Conservation (phyloP, 1,140 invertebrate genomes). For the Listronotus bonariensis region DNA sequence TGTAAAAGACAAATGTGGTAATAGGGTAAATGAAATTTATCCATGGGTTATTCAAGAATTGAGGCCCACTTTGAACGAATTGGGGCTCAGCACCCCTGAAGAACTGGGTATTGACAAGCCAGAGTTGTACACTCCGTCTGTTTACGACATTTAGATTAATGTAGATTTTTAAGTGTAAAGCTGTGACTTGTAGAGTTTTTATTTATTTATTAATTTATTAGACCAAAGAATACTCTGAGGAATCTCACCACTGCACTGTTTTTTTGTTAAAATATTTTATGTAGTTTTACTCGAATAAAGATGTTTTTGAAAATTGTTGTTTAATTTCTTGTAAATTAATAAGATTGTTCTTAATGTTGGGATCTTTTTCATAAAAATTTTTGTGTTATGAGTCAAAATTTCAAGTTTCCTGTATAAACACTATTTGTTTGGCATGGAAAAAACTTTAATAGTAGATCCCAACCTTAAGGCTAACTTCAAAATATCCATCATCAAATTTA, state of each 20-base stretch:
- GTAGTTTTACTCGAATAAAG: constrained; percentile 2
- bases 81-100: constrained; percentile 93
- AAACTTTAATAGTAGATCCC: no score
- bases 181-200: not conserved
- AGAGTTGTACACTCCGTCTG: constrained; percentile 81
- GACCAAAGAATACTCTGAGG: not conserved
- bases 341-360: no score
- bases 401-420: no score
- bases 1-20: constrained; percentile 89
- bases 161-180: not conserved
- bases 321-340: no score
- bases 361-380: no score
- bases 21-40: constrained; percentile 78
- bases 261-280: constrained; percentile 4
- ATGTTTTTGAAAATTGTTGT: constrained; percentile 1
- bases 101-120: constrained; percentile 97
- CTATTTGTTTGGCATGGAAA: no score
- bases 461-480: no score
- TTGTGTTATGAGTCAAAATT: no score
- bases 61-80: constrained; percentile 86
- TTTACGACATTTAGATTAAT: constrained; percentile 65
- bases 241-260: not conserved
- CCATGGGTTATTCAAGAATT: constrained; percentile 94
- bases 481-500: no score
- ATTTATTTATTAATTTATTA: constrained; percentile 6